These are phyloP conservation scores for Prunella fulvescens DNA, from an alignment of 2,113 vertebrate species.

Conservation along the genomic window DNA sequence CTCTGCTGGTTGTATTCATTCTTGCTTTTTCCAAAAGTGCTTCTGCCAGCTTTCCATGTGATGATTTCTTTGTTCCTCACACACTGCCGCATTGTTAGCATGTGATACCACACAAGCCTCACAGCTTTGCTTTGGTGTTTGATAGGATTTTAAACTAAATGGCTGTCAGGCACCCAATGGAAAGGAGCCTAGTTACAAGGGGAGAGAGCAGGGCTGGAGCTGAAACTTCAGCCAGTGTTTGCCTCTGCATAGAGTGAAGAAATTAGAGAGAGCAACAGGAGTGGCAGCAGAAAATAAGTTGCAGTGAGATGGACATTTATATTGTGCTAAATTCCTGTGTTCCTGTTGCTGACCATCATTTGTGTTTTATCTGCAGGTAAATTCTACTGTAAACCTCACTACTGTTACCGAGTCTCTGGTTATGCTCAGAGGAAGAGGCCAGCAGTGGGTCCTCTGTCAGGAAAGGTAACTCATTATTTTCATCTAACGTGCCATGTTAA, in stretches of 20 bases:
- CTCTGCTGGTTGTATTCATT: slow-evolving; percentile 61
- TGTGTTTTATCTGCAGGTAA: slow-evolving; percentile 81
- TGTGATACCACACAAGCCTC: slow-evolving; percentile 53
- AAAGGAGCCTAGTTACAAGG: background rate
- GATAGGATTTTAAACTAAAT: slow-evolving; percentile 59
- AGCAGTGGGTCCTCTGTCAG: slow-evolving; percentile 73
- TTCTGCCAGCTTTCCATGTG: slow-evolving; percentile 71
- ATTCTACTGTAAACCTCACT: slow-evolving; percentile 99
- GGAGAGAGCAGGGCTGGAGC: slow-evolving; percentile 1
- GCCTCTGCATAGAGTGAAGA: background rate
- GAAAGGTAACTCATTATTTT: slow-evolving; percentile 77
- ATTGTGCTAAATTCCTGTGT: background rate
- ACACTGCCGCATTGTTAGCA: slow-evolving; percentile 78
- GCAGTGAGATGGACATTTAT: background rate
- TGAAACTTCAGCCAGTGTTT: background rate
- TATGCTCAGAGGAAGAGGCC: slow-evolving; percentile 93
- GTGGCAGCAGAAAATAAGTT: background rate
- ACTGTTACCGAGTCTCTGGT: slow-evolving; percentile 91
- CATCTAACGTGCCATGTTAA: accelerated
- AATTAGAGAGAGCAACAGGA: background rate
- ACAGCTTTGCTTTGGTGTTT: slow-evolving; percentile 46
- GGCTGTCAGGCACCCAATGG: slow-evolving; percentile 51
- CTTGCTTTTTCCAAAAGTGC: slow-evolving; percentile 69
- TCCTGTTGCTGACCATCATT: background rate
- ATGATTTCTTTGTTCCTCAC: slow-evolving; percentile 73